Base-by-base conservation (phyloP, 2,888 invertebrate species). In the Ariolimax columbianus region DNA sequence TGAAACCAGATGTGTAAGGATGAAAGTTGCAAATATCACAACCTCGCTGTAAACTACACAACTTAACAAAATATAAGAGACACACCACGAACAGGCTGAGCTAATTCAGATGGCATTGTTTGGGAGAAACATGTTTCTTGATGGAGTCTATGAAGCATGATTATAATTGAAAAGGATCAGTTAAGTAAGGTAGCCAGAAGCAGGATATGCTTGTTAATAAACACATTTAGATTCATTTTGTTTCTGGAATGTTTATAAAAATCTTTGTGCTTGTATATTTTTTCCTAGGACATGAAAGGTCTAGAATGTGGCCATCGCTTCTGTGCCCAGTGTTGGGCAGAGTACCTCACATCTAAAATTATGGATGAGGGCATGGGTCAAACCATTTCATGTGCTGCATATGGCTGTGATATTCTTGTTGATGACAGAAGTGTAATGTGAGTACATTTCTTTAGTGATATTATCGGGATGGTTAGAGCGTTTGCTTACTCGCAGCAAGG, bases 261-360 rank as follows among this genome's bases (percentile, higher is more conserved):
- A n/a, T n/a, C n/a, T n/a, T n/a, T n/a, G n/a, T n/a, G n/a, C n/a
- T 7, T 26, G 59, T 23, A 7, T 43, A 47, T 73, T 38, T 30
- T 47, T 73, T n/a, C 9, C 40, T 89, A 97, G 97, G 96, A 97
- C 95, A 98, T 98, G 98, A 97, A 98, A 85, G 94, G 94, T 86
- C 84, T 99, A 90, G 98, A 98, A 94, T 99, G 99, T 95, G 98
- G 98, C 86, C 99, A 99, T 95, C 96, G 97, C 90, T 99, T 99
- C 95, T 99, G 99, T 94, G 96, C 96, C 90, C 96, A 96, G 88
- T 99, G 99, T 94, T 99, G 99, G 99, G 96, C 97, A 91, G 97
- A 97, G 95, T 99, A 99, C 96, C 96, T 99, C 91, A 98, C 98
- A 87, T 98, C 98, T 88, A 99, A 99, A 96, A 99, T 99, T 92